Percentiles rank a stretch among this genome's conserved stretches.
phyloP scores from a whole-genome alignment of 2,797 vertebrate genomes.

The Hydrocynus forskahlii region DNA sequence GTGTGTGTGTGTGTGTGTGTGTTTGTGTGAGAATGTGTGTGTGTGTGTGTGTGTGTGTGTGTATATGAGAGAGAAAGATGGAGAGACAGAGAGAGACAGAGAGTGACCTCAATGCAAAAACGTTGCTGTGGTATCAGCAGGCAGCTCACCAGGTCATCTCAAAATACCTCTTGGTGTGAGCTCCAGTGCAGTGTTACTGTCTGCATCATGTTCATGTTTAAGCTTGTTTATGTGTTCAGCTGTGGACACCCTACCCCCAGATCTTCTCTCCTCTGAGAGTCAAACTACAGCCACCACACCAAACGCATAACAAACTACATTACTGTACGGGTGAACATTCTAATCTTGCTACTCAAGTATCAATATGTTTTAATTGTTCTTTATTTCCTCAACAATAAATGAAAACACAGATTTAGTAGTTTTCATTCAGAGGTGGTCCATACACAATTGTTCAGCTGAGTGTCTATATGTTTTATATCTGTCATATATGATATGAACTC shows the following conservation, averaged over 20 bases:
- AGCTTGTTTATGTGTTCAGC: neutral
- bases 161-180: neutral
- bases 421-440: too few relatives aligned
- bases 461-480: too few relatives aligned
- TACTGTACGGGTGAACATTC: too few relatives aligned
- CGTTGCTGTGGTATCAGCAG: neutral
- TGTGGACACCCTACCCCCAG: neutral
- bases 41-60: neutral
- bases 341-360: too few relatives aligned
- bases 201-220: neutral
- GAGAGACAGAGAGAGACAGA: neutral
- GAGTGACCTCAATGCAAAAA: slow-evolving; percentile 13
- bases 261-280: neutral
- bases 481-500: too few relatives aligned
- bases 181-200: neutral
- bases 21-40: neutral
- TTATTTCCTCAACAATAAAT: too few relatives aligned
- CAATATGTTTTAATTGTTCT: too few relatives aligned
- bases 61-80: neutral
- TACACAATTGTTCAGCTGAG: too few relatives aligned
- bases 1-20: too few relatives aligned
- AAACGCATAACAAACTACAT: neutral
- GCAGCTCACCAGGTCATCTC: slow-evolving; percentile 1
- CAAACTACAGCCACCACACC: neutral
- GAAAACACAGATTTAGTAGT: too few relatives aligned